Evolutionary conservation across 2,888 invertebrate species (phyloP).

Genomic region (Cephus sareptanus): DNA sequence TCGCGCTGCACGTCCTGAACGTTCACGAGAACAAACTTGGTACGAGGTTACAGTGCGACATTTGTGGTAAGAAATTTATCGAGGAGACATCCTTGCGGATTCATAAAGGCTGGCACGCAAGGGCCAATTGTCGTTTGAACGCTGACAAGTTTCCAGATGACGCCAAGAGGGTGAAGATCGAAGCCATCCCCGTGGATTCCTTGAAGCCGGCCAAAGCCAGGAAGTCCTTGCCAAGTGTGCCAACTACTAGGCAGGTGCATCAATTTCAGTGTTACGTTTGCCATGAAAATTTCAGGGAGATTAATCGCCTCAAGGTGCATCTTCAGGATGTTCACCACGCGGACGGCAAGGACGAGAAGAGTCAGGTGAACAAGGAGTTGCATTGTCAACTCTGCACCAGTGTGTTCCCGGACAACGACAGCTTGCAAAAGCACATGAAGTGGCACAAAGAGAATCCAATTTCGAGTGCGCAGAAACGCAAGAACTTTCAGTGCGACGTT

Average conservation of each 20-base stretch:
- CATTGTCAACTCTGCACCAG: conserved; percentile 68
- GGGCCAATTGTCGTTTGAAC: conserved; percentile 64
- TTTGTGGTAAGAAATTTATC: conserved; percentile 74
- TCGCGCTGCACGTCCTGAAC: conserved; percentile 49
- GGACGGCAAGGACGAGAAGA: conserved; percentile 57
- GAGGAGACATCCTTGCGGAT: conserved; percentile 74
- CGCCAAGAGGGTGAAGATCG: neutral
- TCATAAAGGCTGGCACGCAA: conserved; percentile 73
- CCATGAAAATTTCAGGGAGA: conserved; percentile 69
- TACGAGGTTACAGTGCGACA: conserved; percentile 71
- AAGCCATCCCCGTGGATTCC: neutral
- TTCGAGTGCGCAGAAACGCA: conserved; percentile 39
- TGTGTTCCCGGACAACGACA: conserved; percentile 65
- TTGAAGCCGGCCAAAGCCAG: conserved; percentile 53
- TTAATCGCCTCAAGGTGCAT: conserved; percentile 71
- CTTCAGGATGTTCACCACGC: conserved; percentile 72
- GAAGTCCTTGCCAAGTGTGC: conserved; percentile 52
- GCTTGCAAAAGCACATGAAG: conserved; percentile 66
- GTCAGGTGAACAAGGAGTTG: conserved; percentile 43
- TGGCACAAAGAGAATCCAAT: conserved; percentile 65
- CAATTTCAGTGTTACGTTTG: conserved; percentile 70
- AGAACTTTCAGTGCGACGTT: conserved; percentile 70
- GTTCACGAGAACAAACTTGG: conserved; percentile 41
- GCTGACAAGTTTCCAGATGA: conserved; percentile 9
- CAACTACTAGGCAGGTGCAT: conserved; percentile 18